phyloP scores from a whole-genome alignment of 1,140 invertebrate species.

The Helicoverpa zea region DNA sequence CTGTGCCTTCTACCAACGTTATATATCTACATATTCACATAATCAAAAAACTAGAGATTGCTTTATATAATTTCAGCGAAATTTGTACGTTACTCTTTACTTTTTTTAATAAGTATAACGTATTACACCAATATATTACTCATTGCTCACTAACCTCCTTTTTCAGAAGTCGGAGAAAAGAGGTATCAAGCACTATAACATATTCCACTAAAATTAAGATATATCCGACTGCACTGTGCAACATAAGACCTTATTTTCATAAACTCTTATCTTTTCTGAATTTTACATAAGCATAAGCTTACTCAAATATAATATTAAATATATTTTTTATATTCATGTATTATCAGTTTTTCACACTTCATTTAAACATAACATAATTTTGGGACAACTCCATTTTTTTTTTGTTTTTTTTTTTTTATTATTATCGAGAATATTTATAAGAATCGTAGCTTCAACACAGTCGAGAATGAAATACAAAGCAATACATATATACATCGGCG shows the following conservation, averaged over 20 bases:
- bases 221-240: conserved; percentile 13
- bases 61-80: conserved; percentile 30
- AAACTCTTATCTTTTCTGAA: no score
- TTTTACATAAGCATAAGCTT: no score
- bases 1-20: neutral
- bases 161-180: neutral
- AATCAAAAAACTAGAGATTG: conserved; percentile 29
- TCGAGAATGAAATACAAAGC: conserved; percentile 21
- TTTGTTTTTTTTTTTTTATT: neutral
- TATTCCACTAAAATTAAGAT: neutral
- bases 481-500: conserved; percentile 23
- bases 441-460: neutral
- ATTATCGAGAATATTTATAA: neutral
- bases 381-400: no score
- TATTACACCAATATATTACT: neutral
- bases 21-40: neutral
- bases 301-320: neutral
- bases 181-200: neutral
- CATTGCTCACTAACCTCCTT: neutral
- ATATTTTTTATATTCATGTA: neutral
- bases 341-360: no score
- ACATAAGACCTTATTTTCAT: neutral
- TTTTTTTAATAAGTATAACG: neutral
- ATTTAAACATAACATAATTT: no score
- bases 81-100: conserved; percentile 36